Base-by-base conservation (phyloP, 1,140 invertebrate genomes). In the Cepaea nemoralis region DNA sequence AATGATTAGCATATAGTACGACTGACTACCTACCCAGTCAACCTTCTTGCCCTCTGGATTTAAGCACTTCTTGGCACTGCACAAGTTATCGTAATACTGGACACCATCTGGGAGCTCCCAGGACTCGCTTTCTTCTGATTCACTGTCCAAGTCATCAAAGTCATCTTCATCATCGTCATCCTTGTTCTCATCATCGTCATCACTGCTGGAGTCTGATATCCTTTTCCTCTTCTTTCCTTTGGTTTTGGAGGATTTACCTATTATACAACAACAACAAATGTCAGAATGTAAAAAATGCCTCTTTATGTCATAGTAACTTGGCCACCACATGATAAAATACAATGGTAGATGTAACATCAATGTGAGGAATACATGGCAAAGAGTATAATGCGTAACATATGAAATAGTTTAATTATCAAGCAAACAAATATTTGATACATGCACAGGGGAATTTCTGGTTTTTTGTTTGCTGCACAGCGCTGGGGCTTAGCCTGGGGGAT, bases 101-200 rank as follows among this genome's bases (percentile, higher is more conserved):
- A 78, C 76, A 31, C 76, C 76, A 22, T 78, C 76, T 6, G 55
- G 55, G 5, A 78, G 63, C 27, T 78, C 76, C 76, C 76, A 78
- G 14, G 59, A 33, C 31, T 76, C 74, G 39, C 45, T 50, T 42
- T 77, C 19, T 3, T 19, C 33, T 6, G 31, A 27, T 33, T 59
- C 74, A 40, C 42, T 37, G 31, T 78, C 76, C 1, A 59, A 45
- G 14, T 76, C 74, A 19, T 76, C 45, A 63, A 37, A 22, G 19
- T 76, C 74, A 10, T 31, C 27, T 14, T 74, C 45, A 19, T 45
- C 37, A 37, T 33, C 31, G 31, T 40, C 39, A 37, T 70, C 31
- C 14, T 33, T 33, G 14, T 70, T 33, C 14, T 40, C 8, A 10
- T 37, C 67, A 70, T 35, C 42, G 10, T 70, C 67, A 33, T 70